A percentile compares a stretch with the other conserved stretches of the same genome.
phyloP scores from a whole-genome alignment of 2,888 invertebrate species.

The Sclerodermus sp. region DNA sequence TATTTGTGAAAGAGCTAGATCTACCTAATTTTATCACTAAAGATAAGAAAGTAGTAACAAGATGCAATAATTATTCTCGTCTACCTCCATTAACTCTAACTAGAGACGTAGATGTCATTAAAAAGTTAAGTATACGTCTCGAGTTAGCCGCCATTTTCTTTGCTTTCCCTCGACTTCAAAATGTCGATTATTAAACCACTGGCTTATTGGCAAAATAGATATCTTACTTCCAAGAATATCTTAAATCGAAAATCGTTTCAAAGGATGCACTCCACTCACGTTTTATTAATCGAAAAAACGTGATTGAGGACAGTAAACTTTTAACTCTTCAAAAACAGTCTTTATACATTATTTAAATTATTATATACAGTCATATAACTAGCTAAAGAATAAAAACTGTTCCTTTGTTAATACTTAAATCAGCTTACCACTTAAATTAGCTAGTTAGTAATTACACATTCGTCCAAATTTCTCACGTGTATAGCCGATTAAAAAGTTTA shows the following conservation, averaged over 20 bases:
- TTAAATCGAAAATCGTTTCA: conserved; percentile 1
- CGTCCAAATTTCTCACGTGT: conserved; percentile 11
- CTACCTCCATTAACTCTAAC: conserved; percentile 22
- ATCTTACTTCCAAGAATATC: conserved; percentile 3
- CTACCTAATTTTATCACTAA: conserved; percentile 7
- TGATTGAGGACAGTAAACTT: conserved; percentile 20
- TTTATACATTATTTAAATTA: conserved; percentile 55
- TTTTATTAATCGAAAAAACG: conserved; percentile 3
- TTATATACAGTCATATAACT: conserved; percentile 31
- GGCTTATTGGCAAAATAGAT: conserved; percentile 1
- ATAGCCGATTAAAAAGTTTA: conserved; percentile 30
- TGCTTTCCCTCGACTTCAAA: not conserved
- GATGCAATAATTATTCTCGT: conserved; percentile 8
- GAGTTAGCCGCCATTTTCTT: not conserved
- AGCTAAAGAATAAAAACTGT: conserved; percentile 46
- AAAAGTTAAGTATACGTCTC: conserved; percentile 8
- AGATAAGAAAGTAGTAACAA: conserved; percentile 4
- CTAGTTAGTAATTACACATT: conserved; percentile 20
- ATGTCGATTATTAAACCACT: not conserved
- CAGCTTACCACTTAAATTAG: conserved; percentile 19
- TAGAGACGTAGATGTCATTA: conserved; percentile 18
- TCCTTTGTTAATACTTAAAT: conserved; percentile 15
- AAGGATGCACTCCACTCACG: not conserved
- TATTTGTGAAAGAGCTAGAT: no score
- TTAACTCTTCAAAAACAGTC: conserved; percentile 46